phyloP scores from a whole-genome alignment of 2,797 vertebrate species.

The Peromyscus nudipes region DNA sequence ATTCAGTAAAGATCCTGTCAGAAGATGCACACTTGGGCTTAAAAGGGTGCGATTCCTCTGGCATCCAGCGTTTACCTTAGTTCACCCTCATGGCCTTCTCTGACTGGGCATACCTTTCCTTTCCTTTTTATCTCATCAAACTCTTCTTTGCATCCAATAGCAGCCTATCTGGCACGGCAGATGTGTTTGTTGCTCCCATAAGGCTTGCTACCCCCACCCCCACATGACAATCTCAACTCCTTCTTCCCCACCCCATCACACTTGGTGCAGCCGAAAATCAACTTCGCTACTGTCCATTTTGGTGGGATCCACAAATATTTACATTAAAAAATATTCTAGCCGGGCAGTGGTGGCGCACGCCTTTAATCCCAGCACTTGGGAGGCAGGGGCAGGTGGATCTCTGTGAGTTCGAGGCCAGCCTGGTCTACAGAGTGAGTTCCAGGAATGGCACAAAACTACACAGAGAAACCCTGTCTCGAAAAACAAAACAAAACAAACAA shows the following conservation, averaged over 20 bases:
- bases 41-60: not conserved
- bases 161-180: not conserved
- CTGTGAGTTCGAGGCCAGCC: too few species aligned
- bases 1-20: not conserved
- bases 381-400: too few species aligned
- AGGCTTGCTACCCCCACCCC: not conserved
- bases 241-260: not conserved
- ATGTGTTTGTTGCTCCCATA: not conserved
- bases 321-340: not conserved
- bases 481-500: too few species aligned
- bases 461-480: too few species aligned
- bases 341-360: too few species aligned
- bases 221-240: not conserved
- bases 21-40: not conserved
- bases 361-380: too few species aligned
- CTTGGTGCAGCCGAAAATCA: not conserved
- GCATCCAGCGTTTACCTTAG: not conserved
- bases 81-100: not conserved
- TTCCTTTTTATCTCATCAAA: slow-evolving; percentile 32
- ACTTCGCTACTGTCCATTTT: slow-evolving; percentile 5
- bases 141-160: not conserved
- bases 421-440: too few species aligned
- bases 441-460: too few species aligned
- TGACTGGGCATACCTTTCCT: not conserved
- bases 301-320: slow-evolving; percentile 40